Evolutionary conservation across 2,888 invertebrate species (phyloP).

Genomic region (Cremastinae sp.): DNA sequence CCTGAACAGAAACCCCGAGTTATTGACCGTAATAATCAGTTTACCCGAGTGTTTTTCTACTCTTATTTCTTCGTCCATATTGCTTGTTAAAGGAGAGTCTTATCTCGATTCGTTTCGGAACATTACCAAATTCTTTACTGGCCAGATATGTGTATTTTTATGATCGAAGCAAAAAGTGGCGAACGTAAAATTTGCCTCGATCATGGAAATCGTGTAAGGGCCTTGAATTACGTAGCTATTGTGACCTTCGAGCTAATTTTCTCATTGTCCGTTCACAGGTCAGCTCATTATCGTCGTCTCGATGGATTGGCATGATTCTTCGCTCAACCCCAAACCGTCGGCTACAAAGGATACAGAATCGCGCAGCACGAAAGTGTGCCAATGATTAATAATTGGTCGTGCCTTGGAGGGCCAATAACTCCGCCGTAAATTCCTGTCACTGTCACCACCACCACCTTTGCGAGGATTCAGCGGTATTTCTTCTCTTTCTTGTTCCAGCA

Average conservation of each 20-base stretch:
- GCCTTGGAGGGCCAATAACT: slow-evolving; percentile 35
- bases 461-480: slow-evolving; percentile 6
- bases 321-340: slow-evolving; percentile 13
- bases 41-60: slow-evolving; percentile 31
- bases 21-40: slow-evolving; percentile 48
- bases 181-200: too few relatives aligned
- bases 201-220: too few relatives aligned
- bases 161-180: too few relatives aligned
- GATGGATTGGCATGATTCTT: slow-evolving; percentile 19
- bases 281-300: background rate
- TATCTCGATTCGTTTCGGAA: slow-evolving; percentile 11
- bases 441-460: slow-evolving; percentile 8
- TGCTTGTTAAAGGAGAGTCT: slow-evolving; percentile 23
- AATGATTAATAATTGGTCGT: slow-evolving; percentile 38
- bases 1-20: slow-evolving; percentile 24
- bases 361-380: slow-evolving; percentile 29
- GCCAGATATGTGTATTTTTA: background rate
- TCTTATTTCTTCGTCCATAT: slow-evolving; percentile 34
- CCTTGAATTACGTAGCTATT: too few relatives aligned
- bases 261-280: background rate
- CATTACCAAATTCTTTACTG: slow-evolving; percentile 21
- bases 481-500: slow-evolving; percentile 36
- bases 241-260: background rate
- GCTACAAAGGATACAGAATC: slow-evolving; percentile 7
- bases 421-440: slow-evolving; percentile 12